Conservation (phyloP, 64 coral and sea anemone species). For the Stylophora pistillata region DNA sequence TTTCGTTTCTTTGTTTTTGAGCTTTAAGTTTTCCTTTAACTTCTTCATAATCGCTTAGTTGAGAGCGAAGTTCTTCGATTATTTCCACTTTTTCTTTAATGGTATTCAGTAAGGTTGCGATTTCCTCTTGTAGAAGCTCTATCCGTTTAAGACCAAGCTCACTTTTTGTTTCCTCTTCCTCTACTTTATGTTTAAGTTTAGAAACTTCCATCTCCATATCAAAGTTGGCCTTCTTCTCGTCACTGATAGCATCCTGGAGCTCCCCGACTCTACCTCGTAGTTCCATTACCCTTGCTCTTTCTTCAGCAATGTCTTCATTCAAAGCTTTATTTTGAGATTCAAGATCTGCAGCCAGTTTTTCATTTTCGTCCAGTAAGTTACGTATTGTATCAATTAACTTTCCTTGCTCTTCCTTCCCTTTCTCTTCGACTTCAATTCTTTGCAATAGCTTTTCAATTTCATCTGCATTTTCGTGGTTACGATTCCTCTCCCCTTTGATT, state of each 20-base stretch:
- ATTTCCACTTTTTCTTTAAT: slow-evolving; percentile 44
- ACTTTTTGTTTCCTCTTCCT: slow-evolving; percentile 59
- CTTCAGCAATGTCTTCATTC: slow-evolving; percentile 61
- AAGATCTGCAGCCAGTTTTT: slow-evolving; percentile 67
- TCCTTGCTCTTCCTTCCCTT: slow-evolving; percentile 65
- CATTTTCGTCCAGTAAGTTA: slow-evolving; percentile 69
- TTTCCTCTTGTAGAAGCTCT: slow-evolving; percentile 46
- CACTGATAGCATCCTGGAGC: slow-evolving; percentile 55
- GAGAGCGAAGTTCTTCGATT: slow-evolving; percentile 24
- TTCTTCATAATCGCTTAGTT: slow-evolving; percentile 17
- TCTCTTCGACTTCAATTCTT: slow-evolving; percentile 47
- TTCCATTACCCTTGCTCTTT: slow-evolving; percentile 56
- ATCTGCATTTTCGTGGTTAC: slow-evolving; percentile 45
- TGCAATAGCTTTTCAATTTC: slow-evolving; percentile 56
- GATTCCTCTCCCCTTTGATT: slow-evolving; percentile 39
- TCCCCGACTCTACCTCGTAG: slow-evolving; percentile 52
- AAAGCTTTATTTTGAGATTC: slow-evolving; percentile 72
- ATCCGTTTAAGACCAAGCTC: slow-evolving; percentile 34
- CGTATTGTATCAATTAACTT: slow-evolving; percentile 61
- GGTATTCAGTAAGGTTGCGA: slow-evolving; percentile 16
- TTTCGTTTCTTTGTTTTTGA: slow-evolving; percentile 36
- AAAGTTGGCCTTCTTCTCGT: slow-evolving; percentile 54
- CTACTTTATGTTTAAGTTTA: slow-evolving; percentile 29
- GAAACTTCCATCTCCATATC: slow-evolving; percentile 43
- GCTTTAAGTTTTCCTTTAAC: not conserved